Base-by-base conservation (phyloP, 2,113 vertebrate species). In the Sceloporus undulatus region DNA sequence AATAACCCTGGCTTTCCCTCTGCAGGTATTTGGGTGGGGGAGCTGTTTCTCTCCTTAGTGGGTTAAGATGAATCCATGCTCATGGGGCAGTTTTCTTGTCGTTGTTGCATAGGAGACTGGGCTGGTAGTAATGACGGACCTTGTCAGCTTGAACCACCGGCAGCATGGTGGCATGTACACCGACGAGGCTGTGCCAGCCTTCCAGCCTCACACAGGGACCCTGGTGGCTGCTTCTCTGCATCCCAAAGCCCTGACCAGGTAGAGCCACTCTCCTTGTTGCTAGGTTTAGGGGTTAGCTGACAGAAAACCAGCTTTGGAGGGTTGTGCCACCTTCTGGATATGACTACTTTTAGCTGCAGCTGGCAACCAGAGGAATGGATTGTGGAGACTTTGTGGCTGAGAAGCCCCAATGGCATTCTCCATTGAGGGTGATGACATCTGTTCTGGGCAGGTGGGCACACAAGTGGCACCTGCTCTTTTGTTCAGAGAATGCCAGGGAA, bases 101-200 rank as follows among this genome's bases (percentile, higher is more conserved):
- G 86, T 81, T 84, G 48, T 84, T 92, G 78, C 87, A 85, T 94
- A 99, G 98, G 98, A 99, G 94, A 97, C 98, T 0, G 98, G 98
- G 76, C 95, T 99, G 93, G 97, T 98, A 70, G 98, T 98, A 79
- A 99, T 99, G 98, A 98, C 98, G 1, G 97, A 99, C 82, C 90
- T 97, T 84, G 98, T 99, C 92, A 98, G 97, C 92, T 96, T 99
- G 74, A 98, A 98, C 96, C 98, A 99, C 94, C 96, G 98, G 52
- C 98, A 98, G 95, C 98, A 97, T 0, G 98, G 98, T 34, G 97
- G 98, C 82, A 98, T 99, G 96, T 99, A 98, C 96, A 98, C 98
- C 0, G 97, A 99, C 0, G 98, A 98, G 93, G 98, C 97, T 2
- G 97, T 98, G 70, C 98, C 98, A 3, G 98, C 98, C 68, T 99